Conservation (phyloP, 2,113 vertebrate species). For the Paradoxurus hermaphroditus region DNA sequence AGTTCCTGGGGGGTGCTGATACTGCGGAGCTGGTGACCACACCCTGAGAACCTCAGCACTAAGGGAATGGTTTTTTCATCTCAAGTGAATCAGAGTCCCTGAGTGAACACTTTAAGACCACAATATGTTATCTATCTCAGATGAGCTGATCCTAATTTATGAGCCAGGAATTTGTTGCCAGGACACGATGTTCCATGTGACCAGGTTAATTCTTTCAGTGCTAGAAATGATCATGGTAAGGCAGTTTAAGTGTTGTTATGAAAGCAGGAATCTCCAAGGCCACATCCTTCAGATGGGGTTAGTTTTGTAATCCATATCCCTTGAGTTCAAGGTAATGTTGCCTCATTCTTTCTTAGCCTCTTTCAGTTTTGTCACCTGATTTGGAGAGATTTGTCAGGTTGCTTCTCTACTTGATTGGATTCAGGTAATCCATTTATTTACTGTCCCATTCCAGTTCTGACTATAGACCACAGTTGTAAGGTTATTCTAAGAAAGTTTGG, state of each 20-base stretch:
- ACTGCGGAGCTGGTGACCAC: neutral
- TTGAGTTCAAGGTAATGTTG: slow-evolving; percentile 37
- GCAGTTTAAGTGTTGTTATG: neutral
- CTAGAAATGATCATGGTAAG: neutral
- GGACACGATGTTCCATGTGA: neutral
- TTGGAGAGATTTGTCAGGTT: slow-evolving; percentile 35
- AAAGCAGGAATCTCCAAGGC: neutral
- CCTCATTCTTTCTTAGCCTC: slow-evolving; percentile 34
- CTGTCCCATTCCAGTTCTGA: neutral
- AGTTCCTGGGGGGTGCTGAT: neutral
- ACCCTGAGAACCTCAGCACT: neutral
- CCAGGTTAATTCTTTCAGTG: slow-evolving; percentile 2
- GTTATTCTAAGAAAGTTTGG: slow-evolving; percentile 9
- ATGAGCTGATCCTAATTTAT: neutral
- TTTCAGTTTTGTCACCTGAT: slow-evolving; percentile 41
- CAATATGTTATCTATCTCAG: neutral
- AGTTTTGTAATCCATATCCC: slow-evolving; percentile 1
- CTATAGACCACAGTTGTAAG: neutral
- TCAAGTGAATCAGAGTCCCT: neutral
- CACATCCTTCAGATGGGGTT: neutral
- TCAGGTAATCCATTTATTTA: neutral
- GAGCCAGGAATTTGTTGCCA: slow-evolving; percentile 16
- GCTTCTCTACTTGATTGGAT: slow-evolving; percentile 47
- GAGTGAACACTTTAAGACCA: neutral
- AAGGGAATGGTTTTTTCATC: neutral